Evolutionary conservation across 2,797 vertebrate species (phyloP).

Genomic region (Lacerta viridis): DNA sequence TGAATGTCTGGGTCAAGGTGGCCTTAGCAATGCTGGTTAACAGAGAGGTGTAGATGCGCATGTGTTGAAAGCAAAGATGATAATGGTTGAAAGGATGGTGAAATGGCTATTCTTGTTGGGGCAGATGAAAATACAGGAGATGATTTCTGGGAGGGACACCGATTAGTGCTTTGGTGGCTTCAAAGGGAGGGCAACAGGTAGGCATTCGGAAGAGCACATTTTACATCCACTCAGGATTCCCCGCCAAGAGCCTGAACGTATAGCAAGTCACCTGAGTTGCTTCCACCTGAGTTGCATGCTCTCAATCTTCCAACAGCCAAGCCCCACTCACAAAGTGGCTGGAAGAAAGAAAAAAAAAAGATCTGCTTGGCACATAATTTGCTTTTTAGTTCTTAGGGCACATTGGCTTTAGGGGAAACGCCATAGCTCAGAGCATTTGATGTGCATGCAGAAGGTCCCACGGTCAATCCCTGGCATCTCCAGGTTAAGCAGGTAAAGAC

Average conservation of each 20-base stretch:
- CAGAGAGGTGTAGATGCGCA: background rate
- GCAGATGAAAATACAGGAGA: no score
- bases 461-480: no score
- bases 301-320: background rate
- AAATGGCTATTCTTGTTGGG: background rate
- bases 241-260: background rate
- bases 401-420: background rate
- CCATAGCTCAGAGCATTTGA: no score
- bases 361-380: background rate
- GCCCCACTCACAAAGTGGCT: background rate
- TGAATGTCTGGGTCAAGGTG: background rate
- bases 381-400: background rate
- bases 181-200: background rate
- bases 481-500: no score
- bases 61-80: background rate
- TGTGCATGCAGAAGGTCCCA: no score
- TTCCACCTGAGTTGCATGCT: background rate
- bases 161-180: no score
- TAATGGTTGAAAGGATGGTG: background rate
- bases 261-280: background rate
- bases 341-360: background rate
- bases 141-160: no score
- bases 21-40: no score
- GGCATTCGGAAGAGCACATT: background rate
- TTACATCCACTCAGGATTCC: background rate